phyloP scores from a whole-genome alignment of 2,113 vertebrate species.

The Takifugu bimaculatus region DNA sequence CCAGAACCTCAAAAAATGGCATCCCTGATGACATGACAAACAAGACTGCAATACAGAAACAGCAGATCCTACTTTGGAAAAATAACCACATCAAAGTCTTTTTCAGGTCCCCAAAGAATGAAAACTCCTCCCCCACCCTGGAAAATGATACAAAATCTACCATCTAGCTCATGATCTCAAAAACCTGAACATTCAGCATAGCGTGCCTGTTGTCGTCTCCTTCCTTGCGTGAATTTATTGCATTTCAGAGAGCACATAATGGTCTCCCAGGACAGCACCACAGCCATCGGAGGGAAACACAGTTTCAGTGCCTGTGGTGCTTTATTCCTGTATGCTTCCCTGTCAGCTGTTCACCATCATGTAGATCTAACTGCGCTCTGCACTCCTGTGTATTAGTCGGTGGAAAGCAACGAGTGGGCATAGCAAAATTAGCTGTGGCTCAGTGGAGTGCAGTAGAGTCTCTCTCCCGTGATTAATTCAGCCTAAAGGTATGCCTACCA shows the following conservation, averaged over 20 bases:
- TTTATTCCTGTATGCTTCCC: constrained; percentile 48
- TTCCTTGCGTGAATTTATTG: constrained; percentile 29
- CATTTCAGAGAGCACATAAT: constrained; percentile 51
- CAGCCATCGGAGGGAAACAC: constrained; percentile 17
- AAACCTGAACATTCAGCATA: constrained; percentile 15
- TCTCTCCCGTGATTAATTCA: constrained; percentile 18
- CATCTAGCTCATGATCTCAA: constrained; percentile 13
- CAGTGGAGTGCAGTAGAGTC: constrained; percentile 24
- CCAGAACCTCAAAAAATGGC: constrained; percentile 32
- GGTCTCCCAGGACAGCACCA: constrained; percentile 39
- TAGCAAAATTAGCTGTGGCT: constrained; percentile 11
- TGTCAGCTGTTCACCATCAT: constrained; percentile 33
- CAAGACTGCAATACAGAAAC: constrained; percentile 21
- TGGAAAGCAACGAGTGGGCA: constrained; percentile 7
- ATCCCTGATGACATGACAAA: constrained; percentile 40
- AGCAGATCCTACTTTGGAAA: constrained; percentile 30
- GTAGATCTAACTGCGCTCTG: constrained; percentile 25
- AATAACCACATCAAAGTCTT: constrained; percentile 40
- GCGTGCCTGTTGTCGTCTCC: constrained; percentile 4
- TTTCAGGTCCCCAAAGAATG: constrained; percentile 30
- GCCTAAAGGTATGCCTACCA: not conserved
- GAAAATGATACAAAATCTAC: constrained; percentile 22
- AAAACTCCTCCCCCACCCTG: constrained; percentile 1
- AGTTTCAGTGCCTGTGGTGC: constrained; percentile 31
- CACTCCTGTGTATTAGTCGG: constrained; percentile 29